Percentiles rank a stretch among this genome's conserved stretches.
Conservation (phyloP, 2,113 vertebrate genomes). For the Pachypanchax playfairii region DNA sequence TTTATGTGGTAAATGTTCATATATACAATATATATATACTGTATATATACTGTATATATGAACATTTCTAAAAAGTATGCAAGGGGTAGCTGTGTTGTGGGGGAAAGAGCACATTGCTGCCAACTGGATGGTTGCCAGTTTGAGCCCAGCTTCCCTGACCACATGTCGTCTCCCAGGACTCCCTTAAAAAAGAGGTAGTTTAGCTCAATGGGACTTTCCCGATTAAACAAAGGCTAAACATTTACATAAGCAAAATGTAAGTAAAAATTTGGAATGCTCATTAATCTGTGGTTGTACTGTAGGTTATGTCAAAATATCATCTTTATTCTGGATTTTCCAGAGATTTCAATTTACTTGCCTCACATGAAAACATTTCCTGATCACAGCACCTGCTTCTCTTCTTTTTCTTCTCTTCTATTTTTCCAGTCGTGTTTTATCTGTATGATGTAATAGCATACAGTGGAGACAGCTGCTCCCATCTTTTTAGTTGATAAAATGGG, state of each 20-base stretch:
- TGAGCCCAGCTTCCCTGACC: too few relatives aligned
- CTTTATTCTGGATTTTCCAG: conserved; percentile 10
- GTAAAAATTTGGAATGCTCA: conserved; percentile 1
- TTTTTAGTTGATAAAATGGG: conserved; percentile 66
- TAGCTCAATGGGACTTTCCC: too few relatives aligned
- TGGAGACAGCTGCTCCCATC: conserved; percentile 41
- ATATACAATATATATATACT: too few relatives aligned
- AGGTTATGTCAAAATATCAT: conserved; percentile 8
- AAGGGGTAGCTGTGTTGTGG: too few relatives aligned
- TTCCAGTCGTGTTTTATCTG: conserved; percentile 13
- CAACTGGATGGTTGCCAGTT: too few relatives aligned
- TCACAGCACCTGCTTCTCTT: conserved; percentile 11
- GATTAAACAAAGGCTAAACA: too few relatives aligned
- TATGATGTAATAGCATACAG: conserved; percentile 50
- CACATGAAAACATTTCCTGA: conserved; percentile 13
- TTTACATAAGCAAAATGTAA: not conserved
- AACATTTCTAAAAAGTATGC: too few relatives aligned
- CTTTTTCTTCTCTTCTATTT: conserved; percentile 7
- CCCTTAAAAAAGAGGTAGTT: too few relatives aligned
- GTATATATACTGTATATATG: too few relatives aligned
- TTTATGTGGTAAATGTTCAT: too few relatives aligned
- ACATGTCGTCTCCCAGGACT: too few relatives aligned
- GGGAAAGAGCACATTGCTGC: too few relatives aligned
- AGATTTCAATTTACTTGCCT: conserved; percentile 15
- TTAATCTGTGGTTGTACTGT: not conserved